phyloP scores from a whole-genome alignment of 2,888 invertebrate genomes.

The Auanema sp. region DNA sequence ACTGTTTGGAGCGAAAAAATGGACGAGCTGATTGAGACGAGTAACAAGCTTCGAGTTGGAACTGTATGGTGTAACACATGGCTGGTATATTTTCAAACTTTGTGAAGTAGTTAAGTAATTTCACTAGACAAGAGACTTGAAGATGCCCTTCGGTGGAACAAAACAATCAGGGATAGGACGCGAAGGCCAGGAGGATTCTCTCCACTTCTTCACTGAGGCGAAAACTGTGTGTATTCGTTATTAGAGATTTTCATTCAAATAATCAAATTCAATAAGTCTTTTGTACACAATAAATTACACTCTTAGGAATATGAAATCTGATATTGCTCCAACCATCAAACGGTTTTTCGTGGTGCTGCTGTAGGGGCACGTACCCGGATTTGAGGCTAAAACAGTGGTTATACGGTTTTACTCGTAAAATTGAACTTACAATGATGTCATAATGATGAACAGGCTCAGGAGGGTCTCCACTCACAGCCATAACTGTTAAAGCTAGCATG shows the following conservation, averaged over 20 bases:
- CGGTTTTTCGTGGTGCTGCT: conserved; percentile 29
- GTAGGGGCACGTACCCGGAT: conserved; percentile 39
- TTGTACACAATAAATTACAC: too few species aligned
- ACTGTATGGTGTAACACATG: conserved; percentile 72
- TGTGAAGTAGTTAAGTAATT: conserved; percentile 4
- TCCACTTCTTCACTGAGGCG: conserved; percentile 70
- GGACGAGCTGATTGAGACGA: conserved; percentile 66
- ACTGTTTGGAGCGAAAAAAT: conserved; percentile 68
- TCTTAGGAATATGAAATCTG: too few species aligned
- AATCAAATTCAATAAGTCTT: too few species aligned
- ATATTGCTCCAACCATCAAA: conserved; percentile 11
- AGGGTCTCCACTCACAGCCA: conserved; percentile 30
- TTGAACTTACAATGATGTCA: conserved; percentile 9
- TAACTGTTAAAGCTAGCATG: conserved; percentile 36
- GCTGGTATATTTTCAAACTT: conserved; percentile 61
- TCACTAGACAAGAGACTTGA: conserved; percentile 66
- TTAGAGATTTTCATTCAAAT: too few species aligned
- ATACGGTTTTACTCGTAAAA: background rate
- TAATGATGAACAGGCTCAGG: conserved; percentile 20
- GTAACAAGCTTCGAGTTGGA: conserved; percentile 68
- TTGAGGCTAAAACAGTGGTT: conserved; percentile 37
- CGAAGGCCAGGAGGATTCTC: conserved; percentile 68
- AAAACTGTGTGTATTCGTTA: conserved; percentile 68
- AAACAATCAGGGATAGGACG: conserved; percentile 70
- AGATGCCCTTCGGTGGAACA: conserved; percentile 71